A percentile compares a stretch with the other conserved stretches of the same genome.
Evolutionary conservation across 2,888 invertebrate species (phyloP).

Genomic region (Drosophila prolongata): DNA sequence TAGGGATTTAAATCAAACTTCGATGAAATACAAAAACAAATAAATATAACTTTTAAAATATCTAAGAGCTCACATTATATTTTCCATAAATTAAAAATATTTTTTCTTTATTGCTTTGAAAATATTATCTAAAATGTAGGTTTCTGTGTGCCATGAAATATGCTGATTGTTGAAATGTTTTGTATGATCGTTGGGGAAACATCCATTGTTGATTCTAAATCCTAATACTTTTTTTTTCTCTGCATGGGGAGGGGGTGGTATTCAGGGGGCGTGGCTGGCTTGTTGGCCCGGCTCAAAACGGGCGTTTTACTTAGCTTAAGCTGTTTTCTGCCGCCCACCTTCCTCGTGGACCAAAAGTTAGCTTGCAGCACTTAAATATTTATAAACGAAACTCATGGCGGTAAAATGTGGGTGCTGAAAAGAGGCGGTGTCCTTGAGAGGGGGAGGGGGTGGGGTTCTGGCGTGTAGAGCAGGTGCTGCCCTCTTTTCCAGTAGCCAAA

Average conservation of each 20-base stretch:
- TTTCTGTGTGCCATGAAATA: too few relatives aligned
- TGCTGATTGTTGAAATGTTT: too few relatives aligned
- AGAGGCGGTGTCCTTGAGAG: slow-evolving; percentile 2
- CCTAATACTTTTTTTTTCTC: not conserved
- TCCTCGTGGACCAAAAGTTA: slow-evolving; percentile 29
- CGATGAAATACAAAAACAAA: too few relatives aligned
- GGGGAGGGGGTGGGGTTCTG: slow-evolving; percentile 18
- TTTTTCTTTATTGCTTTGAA: too few relatives aligned
- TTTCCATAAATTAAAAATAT: too few relatives aligned
- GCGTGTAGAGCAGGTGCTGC: slow-evolving; percentile 29
- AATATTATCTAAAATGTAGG: too few relatives aligned
- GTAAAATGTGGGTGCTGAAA: not conserved
- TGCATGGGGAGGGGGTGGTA: not conserved
- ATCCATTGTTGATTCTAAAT: not conserved
- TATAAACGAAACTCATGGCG: slow-evolving; percentile 36
- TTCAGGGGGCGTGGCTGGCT: slow-evolving; percentile 15
- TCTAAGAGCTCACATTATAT: too few relatives aligned
- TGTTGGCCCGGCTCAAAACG: slow-evolving; percentile 25
- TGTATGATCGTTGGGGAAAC: too few relatives aligned
- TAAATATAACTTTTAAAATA: too few relatives aligned
- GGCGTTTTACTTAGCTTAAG: slow-evolving; percentile 47
- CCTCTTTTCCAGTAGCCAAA: slow-evolving; percentile 18
- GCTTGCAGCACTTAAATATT: slow-evolving; percentile 52
- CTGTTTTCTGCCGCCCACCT: slow-evolving; percentile 26
- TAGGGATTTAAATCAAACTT: too few relatives aligned